Evolutionary conservation across 2,797 vertebrate genomes (phyloP).

Genomic region (Benthosema pterotum): DNA sequence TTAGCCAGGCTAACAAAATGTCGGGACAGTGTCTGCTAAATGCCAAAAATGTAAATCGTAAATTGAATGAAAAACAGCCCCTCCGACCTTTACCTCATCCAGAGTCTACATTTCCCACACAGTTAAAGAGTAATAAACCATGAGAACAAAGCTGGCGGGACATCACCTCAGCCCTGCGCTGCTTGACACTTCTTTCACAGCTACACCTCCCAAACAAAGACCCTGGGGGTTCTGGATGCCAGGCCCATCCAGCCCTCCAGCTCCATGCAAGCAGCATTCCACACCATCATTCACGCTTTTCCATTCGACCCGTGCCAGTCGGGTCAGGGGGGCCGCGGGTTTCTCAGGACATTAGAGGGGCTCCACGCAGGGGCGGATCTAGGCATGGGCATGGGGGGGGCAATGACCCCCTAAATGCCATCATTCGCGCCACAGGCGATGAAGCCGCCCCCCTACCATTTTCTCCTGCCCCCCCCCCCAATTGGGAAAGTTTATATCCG

Average conservation of each 20-base stretch:
- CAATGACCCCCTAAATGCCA: too few relatives aligned
- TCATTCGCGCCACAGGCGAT: too few relatives aligned
- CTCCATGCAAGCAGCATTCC: constrained; percentile 59
- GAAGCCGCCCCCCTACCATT: too few relatives aligned
- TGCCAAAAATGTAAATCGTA: too few relatives aligned
- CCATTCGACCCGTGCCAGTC: constrained; percentile 74
- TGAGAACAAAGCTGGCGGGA: constrained; percentile 58
- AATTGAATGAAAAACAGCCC: too few relatives aligned
- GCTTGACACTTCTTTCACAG: constrained; percentile 69
- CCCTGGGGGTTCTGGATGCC: constrained; percentile 57
- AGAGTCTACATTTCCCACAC: constrained; percentile 57
- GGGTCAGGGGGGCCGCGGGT: constrained; percentile 72
- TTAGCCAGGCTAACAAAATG: too few relatives aligned
- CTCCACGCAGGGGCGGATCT: constrained; percentile 20
- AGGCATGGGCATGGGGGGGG: too few relatives aligned
- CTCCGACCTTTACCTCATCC: too few relatives aligned
- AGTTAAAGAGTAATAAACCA: constrained; percentile 61
- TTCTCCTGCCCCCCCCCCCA: too few relatives aligned
- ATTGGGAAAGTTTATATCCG: too few relatives aligned
- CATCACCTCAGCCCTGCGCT: constrained; percentile 54
- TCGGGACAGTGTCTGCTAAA: too few relatives aligned
- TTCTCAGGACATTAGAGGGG: constrained; percentile 74
- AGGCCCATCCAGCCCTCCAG: constrained; percentile 61
- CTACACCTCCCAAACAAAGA: constrained; percentile 55
- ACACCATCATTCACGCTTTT: constrained; percentile 74